phyloP scores from a whole-genome alignment of 2,797 vertebrate species.

The Smutsia gigantea region DNA sequence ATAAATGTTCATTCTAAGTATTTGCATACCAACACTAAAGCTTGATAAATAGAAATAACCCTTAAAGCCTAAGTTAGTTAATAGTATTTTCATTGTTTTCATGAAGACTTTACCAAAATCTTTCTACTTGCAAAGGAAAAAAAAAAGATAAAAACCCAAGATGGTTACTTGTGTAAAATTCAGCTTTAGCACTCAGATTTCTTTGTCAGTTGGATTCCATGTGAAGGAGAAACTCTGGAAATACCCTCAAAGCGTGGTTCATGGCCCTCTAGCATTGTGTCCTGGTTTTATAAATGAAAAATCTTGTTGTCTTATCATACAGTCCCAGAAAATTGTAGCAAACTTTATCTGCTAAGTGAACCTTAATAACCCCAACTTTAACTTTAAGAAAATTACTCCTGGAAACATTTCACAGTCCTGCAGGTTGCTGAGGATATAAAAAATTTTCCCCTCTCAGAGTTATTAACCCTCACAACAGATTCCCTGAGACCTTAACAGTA shows the following conservation, averaged over 20 bases:
- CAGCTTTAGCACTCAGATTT: slow-evolving; percentile 69
- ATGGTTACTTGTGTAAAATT: slow-evolving; percentile 54
- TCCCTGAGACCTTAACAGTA: slow-evolving; percentile 77
- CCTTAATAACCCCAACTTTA: slow-evolving; percentile 88
- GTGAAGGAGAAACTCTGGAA: slow-evolving; percentile 62
- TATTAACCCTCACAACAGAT: slow-evolving; percentile 84
- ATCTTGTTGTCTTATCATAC: slow-evolving; percentile 86
- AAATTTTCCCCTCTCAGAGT: slow-evolving; percentile 81
- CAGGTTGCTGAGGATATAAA: slow-evolving; percentile 82
- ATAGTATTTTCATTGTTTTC: background rate
- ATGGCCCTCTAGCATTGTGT: slow-evolving; percentile 81
- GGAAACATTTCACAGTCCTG: slow-evolving; percentile 84
- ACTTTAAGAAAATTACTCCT: slow-evolving; percentile 89
- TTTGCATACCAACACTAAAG: background rate
- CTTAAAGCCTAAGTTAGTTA: background rate
- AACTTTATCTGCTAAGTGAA: slow-evolving; percentile 88
- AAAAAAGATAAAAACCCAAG: background rate
- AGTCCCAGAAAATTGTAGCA: slow-evolving; percentile 84
- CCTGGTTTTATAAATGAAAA: slow-evolving; percentile 86
- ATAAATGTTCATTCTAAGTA: background rate
- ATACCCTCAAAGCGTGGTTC: slow-evolving; percentile 82
- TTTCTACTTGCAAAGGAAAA: slow-evolving; percentile 3
- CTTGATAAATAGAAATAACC: background rate
- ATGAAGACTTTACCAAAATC: background rate
- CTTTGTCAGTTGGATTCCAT: slow-evolving; percentile 73